Conservation (phyloP, 1,140 invertebrate species). For the Frieseomelitta varia region DNA sequence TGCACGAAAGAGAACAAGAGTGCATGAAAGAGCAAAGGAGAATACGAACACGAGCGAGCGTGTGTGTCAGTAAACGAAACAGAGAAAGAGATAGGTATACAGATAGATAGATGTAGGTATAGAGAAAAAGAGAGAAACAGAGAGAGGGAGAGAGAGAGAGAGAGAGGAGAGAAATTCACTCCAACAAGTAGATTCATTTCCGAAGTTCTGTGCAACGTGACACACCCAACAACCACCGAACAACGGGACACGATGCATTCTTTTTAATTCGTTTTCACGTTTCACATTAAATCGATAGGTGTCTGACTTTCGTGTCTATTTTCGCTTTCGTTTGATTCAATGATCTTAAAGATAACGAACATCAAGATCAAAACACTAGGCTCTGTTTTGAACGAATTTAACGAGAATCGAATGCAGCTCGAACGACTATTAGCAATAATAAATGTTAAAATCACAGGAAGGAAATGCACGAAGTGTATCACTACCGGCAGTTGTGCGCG, state of each 20-base stretch:
- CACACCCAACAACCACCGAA: conserved; percentile 14
- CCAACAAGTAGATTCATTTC: conserved; percentile 23
- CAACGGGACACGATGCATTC: neutral
- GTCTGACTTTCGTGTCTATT: neutral
- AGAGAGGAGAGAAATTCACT: neutral
- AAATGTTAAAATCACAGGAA: neutral
- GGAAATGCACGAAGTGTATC: neutral
- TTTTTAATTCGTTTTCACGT: neutral
- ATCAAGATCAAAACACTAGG: neutral
- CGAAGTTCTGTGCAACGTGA: neutral
- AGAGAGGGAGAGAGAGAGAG: neutral
- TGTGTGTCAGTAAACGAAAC: neutral
- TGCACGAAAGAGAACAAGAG: conserved; percentile 27
- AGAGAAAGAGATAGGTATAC: neutral
- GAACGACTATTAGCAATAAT: neutral
- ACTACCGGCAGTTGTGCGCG: neutral
- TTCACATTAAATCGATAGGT: neutral
- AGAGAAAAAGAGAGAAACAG: neutral
- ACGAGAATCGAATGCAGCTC: neutral
- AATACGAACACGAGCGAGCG: conserved; percentile 66
- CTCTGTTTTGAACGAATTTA: neutral
- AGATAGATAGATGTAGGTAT: neutral
- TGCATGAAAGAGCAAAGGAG: conserved; percentile 31
- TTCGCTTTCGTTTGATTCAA: neutral
- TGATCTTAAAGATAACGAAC: neutral